A percentile compares a stretch with the other conserved stretches of the same genome.
phyloP scores from a whole-genome alignment of 2,797 vertebrate species.

The Gymnothorax javanicus region DNA sequence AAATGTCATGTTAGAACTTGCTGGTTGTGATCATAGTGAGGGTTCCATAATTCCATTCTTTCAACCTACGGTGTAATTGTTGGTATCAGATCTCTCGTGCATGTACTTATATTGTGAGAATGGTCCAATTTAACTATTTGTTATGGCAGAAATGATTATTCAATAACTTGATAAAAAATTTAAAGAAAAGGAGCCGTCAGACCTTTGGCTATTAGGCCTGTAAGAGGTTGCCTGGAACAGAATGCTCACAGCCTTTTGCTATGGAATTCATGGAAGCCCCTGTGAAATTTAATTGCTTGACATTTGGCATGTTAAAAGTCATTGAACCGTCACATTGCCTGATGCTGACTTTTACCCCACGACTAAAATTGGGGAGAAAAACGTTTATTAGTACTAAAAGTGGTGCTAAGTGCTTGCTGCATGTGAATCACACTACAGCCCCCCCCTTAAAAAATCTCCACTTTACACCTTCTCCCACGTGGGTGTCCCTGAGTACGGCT shows the following conservation, averaged over 20 bases:
- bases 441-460: neutral
- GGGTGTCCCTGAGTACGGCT: slow-evolving; percentile 38
- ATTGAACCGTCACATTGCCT: slow-evolving; percentile 69
- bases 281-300: slow-evolving; percentile 61
- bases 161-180: neutral
- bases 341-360: slow-evolving; percentile 67
- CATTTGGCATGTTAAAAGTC: slow-evolving; percentile 67
- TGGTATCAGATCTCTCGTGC: neutral
- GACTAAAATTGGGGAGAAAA: slow-evolving; percentile 36
- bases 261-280: slow-evolving; percentile 54
- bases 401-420: slow-evolving; percentile 44
- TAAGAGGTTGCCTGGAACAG: slow-evolving; percentile 67
- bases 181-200: slow-evolving; percentile 49
- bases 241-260: slow-evolving; percentile 69
- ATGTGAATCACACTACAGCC: too few species aligned
- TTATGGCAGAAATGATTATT: neutral
- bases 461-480: neutral
- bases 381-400: slow-evolving; percentile 63
- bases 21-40: too few species aligned
- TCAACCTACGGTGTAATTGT: neutral
- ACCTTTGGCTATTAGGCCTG: slow-evolving; percentile 52
- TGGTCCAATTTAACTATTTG: neutral
- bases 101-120: neutral
- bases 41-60: too few species aligned
- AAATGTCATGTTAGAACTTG: too few species aligned